Base-by-base conservation (phyloP, 2,797 vertebrate species). In the Masticophis lateralis region DNA sequence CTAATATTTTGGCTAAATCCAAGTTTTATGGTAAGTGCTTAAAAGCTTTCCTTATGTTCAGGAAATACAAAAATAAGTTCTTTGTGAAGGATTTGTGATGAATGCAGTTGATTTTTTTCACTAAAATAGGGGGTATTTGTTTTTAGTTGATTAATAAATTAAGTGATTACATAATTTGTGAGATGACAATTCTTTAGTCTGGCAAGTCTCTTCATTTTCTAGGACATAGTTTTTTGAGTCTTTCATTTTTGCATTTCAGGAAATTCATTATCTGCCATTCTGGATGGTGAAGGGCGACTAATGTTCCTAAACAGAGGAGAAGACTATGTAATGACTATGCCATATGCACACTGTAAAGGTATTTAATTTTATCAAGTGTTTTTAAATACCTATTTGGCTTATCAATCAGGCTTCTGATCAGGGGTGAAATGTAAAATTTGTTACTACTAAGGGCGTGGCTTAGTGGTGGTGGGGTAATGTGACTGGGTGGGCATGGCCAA, bases 261-360 rank as follows among this genome's bases (percentile, higher is more conserved):
- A 95, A 99, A 99, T 98, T 99, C 99, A 0, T 96, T 99, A 93
- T 99, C 99, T 14, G 99, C 99, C 93, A 98, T 99, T 97, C 96
- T 99, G 60, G 99, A 99, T 1, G 99, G 99, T 93, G 99, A 99
- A 97, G 99, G 98, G 16, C 98, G 99, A 8, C 97, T 99, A 60
- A 99, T 98, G 0, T 99, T 99, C 94, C 98, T 99, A 20, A 99
- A 99, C 90, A 97, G 99, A 94, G 99, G 99, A 88, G 99, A 99
- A 97, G 99, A 99, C 96, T 99, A 99, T 27, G 97, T 99, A 86
- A 99, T 99, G 99, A 99, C 99, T 94, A 99, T 99, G 99, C 99
- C 99, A 88, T 99, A 99, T 79, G 99, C 99, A 96, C 99, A 99
- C 96, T 99, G 99, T 97, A 99, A 99, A 99, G 99, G 99, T 99